Percentiles rank a stretch among this genome's conserved stretches.
Evolutionary conservation across 2,888 invertebrate genomes (phyloP).

Genomic region (Syrphus vitripennis): DNA sequence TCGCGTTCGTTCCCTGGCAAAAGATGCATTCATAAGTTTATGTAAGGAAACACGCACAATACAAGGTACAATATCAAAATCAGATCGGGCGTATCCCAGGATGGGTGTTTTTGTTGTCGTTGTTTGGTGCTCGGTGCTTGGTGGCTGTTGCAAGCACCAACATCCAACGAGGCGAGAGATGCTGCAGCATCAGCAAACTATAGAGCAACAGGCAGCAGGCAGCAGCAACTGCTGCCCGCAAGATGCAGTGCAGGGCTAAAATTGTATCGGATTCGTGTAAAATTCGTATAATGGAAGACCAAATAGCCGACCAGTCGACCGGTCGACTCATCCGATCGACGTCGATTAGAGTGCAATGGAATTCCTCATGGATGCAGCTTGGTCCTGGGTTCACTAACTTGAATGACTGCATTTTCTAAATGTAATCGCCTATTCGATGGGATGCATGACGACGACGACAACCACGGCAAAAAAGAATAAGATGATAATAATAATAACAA

Average conservation of each 20-base stretch:
- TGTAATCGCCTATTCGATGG: slow-evolving; percentile 66
- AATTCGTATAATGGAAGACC: slow-evolving; percentile 64
- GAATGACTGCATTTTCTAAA: slow-evolving; percentile 71
- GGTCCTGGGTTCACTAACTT: slow-evolving; percentile 62
- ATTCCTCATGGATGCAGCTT: slow-evolving; percentile 58
- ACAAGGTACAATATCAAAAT: slow-evolving; percentile 60
- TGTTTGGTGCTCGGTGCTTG: neutral
- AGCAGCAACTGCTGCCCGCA: slow-evolving; percentile 2
- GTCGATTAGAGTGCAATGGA: slow-evolving; percentile 70
- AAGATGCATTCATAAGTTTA: slow-evolving; percentile 67
- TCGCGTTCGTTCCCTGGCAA: slow-evolving; percentile 30
- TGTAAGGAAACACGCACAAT: slow-evolving; percentile 68
- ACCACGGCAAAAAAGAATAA: slow-evolving; percentile 28
- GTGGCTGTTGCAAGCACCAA: slow-evolving; percentile 1
- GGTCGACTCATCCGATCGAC: slow-evolving; percentile 67
- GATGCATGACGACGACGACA: slow-evolving; percentile 56
- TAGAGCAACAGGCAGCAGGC: neutral
- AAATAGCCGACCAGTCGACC: slow-evolving; percentile 60
- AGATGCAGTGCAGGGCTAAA: slow-evolving; percentile 60
- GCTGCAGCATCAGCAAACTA: neutral
- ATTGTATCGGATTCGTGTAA: slow-evolving; percentile 70
- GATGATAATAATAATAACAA: slow-evolving; percentile 32
- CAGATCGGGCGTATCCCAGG: slow-evolving; percentile 61
- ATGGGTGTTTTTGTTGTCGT: slow-evolving; percentile 26
- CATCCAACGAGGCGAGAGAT: slow-evolving; percentile 18